Base-by-base conservation (phyloP, 2,113 vertebrate genomes). In the Zosterops pallidus region DNA sequence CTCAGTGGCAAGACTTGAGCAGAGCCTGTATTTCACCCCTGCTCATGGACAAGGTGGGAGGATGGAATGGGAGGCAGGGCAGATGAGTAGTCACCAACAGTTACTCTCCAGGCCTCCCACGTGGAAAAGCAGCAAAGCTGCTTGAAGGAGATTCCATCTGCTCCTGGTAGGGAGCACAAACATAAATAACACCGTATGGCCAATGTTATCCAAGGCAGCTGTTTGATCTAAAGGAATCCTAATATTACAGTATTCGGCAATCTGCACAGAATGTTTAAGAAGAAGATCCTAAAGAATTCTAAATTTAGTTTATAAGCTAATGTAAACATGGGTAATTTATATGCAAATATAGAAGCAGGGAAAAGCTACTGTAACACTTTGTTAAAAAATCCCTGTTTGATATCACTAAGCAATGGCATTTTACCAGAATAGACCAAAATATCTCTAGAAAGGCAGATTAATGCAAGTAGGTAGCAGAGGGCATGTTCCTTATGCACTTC, bases 101-200 rank as follows among this genome's bases (percentile, higher is more conserved):
- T 79, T 69, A 55, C 33, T 83, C 52, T 55, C 57, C 2, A 2
- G 75, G 70, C 74, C 42, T 92, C 84, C 70, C 53, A 83, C 18
- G 0, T 37, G 37, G 60, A 62, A 74, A 39, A 84, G 41, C 41
- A 87, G 65, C 53, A 84, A 92, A 86, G 89, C 69, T 94, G 80
- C 80, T 84, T 5, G 3, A 29, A 89, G 46, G 46, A 59, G 57
- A 64, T 35, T 92, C 95, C 95, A 91, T 96, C 94, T 96, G 91
- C 75, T 97, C 55, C 71, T 69, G 50, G 47, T 31, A 72, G 59
- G 42, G 57, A 93, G 81, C 64, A 79, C 37, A 68, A 85, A 77
- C 52, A 65, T 69, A 96, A 93, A 93, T 74, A 96, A 85, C 39
- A 44, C 37, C 33, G 33, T 86, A 91, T 59, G 59, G 78, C 55